phyloP scores from a whole-genome alignment of 2,113 vertebrate species.

The Burhinus bistriatus region DNA sequence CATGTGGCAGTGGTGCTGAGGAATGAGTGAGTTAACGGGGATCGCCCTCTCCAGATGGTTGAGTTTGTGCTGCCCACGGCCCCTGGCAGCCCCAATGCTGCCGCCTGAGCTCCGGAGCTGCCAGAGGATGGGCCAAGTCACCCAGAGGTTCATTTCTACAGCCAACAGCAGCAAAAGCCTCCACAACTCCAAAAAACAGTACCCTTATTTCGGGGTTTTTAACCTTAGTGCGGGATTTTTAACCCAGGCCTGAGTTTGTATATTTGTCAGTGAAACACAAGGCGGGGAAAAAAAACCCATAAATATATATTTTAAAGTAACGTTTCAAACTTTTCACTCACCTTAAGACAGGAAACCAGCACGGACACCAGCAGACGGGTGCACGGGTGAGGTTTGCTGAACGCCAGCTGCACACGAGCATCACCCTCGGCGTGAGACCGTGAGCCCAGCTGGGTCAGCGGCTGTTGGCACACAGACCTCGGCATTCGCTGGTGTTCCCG shows the following conservation, averaged over 20 bases:
- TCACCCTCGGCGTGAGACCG: accelerated
- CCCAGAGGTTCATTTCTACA: background rate
- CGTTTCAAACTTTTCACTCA: background rate
- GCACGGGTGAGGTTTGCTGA: background rate
- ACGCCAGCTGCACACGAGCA: background rate
- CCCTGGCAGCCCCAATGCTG: background rate
- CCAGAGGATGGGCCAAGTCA: background rate
- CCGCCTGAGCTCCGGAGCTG: background rate
- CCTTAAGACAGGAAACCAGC: background rate
- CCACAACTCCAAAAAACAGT: background rate
- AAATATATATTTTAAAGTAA: background rate
- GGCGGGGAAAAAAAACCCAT: no score
- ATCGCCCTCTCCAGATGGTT: background rate
- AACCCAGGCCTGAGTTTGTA: background rate
- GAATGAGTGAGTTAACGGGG: background rate
- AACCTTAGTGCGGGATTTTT: background rate
- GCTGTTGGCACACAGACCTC: no score
- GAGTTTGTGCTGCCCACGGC: background rate
- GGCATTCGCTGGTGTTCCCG: background rate
- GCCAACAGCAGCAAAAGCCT: background rate
- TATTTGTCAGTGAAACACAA: background rate
- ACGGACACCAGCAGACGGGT: no score
- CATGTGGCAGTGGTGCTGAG: background rate
- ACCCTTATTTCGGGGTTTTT: background rate
- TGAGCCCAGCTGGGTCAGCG: background rate